A percentile compares a stretch with the other conserved stretches of the same genome.
Evolutionary conservation across 2,113 vertebrate genomes (phyloP).

Genomic region (Mormyrus lacerda): DNA sequence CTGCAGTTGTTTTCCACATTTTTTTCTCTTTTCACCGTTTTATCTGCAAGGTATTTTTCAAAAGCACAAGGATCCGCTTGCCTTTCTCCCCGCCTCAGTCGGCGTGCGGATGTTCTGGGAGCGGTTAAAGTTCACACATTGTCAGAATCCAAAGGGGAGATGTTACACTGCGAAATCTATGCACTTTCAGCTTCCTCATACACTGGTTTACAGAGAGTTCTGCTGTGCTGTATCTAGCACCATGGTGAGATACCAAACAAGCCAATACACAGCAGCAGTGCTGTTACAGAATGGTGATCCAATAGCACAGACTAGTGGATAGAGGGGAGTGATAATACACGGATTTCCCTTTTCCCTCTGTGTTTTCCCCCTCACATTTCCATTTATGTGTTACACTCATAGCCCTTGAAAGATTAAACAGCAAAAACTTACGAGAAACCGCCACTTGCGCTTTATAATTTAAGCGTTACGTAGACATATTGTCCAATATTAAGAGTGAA

Average conservation of each 20-base stretch:
- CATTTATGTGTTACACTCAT: conserved; percentile 44
- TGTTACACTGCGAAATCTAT: background rate
- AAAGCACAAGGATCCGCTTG: background rate
- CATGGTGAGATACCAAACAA: background rate
- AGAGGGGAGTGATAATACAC: conserved; percentile 48
- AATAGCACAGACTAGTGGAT: conserved; percentile 98
- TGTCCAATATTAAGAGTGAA: conserved; percentile 79
- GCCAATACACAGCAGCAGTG: background rate
- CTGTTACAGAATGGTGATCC: conserved; percentile 60
- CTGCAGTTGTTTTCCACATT: background rate
- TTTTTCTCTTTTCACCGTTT: background rate
- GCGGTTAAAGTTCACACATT: background rate
- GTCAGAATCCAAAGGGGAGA: background rate
- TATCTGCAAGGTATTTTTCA: background rate
- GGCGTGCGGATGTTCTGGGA: background rate
- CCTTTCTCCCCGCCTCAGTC: background rate
- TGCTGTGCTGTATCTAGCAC: background rate
- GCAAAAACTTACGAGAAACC: conserved; percentile 31
- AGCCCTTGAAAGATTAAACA: conserved; percentile 54
- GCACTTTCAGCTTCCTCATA: background rate
- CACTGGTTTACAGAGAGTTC: background rate
- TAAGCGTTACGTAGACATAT: conserved; percentile 85
- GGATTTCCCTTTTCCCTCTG: background rate
- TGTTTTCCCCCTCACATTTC: background rate
- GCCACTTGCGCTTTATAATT: conserved; percentile 64